phyloP scores from a whole-genome alignment of 2,797 vertebrate species.

The Ptychadena robeensis region DNA sequence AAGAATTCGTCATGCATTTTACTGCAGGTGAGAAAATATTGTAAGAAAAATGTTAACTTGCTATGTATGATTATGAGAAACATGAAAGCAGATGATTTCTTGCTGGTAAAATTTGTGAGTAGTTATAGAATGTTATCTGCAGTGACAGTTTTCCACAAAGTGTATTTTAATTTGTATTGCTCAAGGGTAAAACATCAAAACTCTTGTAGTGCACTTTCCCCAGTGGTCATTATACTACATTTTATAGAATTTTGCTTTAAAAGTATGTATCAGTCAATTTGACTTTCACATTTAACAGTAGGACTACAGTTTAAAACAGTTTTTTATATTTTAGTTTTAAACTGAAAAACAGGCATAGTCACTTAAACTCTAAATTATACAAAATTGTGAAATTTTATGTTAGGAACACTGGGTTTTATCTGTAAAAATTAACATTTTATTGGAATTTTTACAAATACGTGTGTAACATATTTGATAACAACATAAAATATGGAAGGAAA shows the following conservation, averaged over 20 bases:
- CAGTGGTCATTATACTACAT: slow-evolving; percentile 67
- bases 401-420: too few species aligned
- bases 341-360: not conserved
- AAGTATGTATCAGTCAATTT: slow-evolving; percentile 69
- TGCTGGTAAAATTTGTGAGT: not conserved
- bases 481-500: too few species aligned
- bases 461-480: too few species aligned
- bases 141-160: slow-evolving; percentile 62
- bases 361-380: not conserved
- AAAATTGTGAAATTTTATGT: not conserved
- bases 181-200: slow-evolving; percentile 64
- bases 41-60: not conserved
- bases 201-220: slow-evolving; percentile 14
- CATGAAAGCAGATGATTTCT: not conserved
- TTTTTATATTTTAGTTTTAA: slow-evolving; percentile 52
- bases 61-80: not conserved
- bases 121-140: slow-evolving; percentile 54
- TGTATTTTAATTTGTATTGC: slow-evolving; percentile 70
- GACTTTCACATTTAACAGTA: slow-evolving; percentile 46
- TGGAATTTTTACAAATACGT: too few species aligned
- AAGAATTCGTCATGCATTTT: not conserved
- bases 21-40: not conserved
- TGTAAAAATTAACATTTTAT: too few species aligned
- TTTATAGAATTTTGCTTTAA: slow-evolving; percentile 65
- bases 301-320: slow-evolving; percentile 66